Conservation (phyloP, 2,888 invertebrate genomes). For the Apeira syringaria region DNA sequence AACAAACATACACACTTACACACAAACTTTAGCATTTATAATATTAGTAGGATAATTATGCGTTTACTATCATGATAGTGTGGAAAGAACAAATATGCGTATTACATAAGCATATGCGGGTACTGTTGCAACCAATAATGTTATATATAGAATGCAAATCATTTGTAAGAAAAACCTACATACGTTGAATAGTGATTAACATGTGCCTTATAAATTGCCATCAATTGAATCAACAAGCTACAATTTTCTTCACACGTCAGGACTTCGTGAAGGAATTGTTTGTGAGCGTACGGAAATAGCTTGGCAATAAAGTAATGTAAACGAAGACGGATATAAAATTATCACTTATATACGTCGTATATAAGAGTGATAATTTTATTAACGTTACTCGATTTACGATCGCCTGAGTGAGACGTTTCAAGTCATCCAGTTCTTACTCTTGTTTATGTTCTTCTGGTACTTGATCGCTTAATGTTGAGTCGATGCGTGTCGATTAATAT, state of each 20-base stretch:
- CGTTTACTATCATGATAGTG: neutral
- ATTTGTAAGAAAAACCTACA: conserved; percentile 1
- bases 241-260: conserved; percentile 14
- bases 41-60: no score
- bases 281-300: conserved; percentile 23
- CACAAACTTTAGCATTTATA: no score
- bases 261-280: conserved; percentile 22
- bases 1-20: no score
- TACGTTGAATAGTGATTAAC: neutral
- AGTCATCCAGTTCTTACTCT: no score
- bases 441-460: no score
- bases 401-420: no score
- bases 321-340: conserved; percentile 13
- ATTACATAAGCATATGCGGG: conserved; percentile 11
- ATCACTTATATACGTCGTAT: conserved; percentile 18
- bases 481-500: no score
- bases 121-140: conserved; percentile 4
- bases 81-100: neutral
- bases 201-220: conserved; percentile 13
- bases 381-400: conserved; percentile 11
- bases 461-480: neutral
- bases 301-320: conserved; percentile 17
- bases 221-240: conserved; percentile 20
- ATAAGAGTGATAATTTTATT: conserved; percentile 24
- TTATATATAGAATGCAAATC: conserved; percentile 10